Base-by-base conservation (phyloP, 2,113 vertebrate species). In the Callipepla squamata region DNA sequence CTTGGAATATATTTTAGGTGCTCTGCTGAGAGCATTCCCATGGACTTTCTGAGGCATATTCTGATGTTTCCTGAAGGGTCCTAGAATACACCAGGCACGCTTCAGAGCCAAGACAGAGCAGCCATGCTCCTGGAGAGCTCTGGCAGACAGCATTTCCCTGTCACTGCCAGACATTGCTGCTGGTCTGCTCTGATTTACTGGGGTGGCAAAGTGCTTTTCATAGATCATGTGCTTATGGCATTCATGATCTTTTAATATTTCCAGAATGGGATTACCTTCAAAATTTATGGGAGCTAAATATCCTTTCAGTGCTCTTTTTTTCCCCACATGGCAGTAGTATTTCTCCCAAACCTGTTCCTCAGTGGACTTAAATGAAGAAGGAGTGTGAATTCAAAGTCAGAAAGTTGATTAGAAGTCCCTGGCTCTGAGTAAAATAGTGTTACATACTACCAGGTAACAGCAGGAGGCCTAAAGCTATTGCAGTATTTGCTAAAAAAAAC, bases 1-100 rank as follows among this genome's bases (percentile, higher is more conserved):
- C 66, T 95, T 89, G 86, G 90, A 93, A 89, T 62, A 83, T 84
- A 90, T 96, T 96, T 93, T 93, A 94, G 94, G 94, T 95, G 94
- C 89, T 96, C 69, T 90, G 77, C 83, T 57, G 89, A 89, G 70
- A 90, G 69, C 80, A 78, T 94, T 96, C 92, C 92, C 92, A 85
- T 94, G 90, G 91, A 50, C 90, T 34, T 91, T 42, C 84, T n/a
- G 86, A 94, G 58, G 69, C 89, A 75, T 84, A 93, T 94, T 80
- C 58, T 13, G 4, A 16, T 89, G 5, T 53, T 95, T 94, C 86
- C 86, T 93, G 89, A 78, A 92, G 69, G 40, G 77, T 67, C 66
- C 80, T 84, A 79, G 83, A 78, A 28, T 57, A 58, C 0, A 1
- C 88, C 94, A 90, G 86, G 36, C 2, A 1, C 2, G 2, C 57